Evolutionary conservation across 2,113 vertebrate species (phyloP).

Genomic region (Brachyhypopomus gauderio): DNA sequence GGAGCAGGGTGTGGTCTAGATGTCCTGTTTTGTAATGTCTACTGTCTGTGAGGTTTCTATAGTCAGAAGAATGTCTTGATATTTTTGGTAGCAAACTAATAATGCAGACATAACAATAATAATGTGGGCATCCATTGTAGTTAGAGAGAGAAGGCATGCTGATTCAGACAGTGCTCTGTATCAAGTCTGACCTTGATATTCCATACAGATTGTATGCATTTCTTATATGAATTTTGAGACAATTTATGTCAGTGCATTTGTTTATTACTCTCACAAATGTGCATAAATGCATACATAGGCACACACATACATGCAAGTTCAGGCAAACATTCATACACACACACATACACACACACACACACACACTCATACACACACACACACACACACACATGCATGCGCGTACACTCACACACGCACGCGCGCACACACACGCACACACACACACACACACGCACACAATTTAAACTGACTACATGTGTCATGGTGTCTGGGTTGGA

Average conservation of each 20-base stretch:
- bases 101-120: neutral
- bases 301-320: neutral
- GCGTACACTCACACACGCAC: neutral
- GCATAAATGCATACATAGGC: too few species aligned
- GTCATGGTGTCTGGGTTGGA: neutral
- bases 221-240: neutral
- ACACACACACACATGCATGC: neutral
- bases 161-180: neutral
- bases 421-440: neutral
- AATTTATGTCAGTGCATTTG: conserved; percentile 5
- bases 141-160: neutral
- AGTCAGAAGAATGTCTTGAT: neutral
- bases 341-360: neutral
- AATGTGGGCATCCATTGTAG: conserved; percentile 16
- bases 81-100: neutral
- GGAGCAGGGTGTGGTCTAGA: conserved; percentile 2
- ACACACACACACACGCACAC: neutral
- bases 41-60: neutral
- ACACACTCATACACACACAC: neutral
- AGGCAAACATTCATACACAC: neutral
- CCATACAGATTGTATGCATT: neutral
- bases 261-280: neutral
- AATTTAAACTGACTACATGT: neutral
- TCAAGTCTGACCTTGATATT: neutral
- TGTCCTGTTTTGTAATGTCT: neutral